Conservation (phyloP, 2,888 invertebrate species). For the Brenthis daphne region DNA sequence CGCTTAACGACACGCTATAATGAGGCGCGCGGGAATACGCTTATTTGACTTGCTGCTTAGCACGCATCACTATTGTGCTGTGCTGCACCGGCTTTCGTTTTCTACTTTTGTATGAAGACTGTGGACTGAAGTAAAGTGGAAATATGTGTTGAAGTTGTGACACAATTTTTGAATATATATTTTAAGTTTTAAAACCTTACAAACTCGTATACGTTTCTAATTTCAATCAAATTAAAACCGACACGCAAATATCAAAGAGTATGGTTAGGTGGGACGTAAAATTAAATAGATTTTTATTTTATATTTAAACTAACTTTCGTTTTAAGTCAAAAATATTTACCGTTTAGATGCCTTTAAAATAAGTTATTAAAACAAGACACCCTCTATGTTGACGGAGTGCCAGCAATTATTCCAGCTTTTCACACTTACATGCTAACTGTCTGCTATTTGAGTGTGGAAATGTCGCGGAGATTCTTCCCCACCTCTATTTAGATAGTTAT, state of each 20-base stretch:
- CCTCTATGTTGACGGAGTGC: constrained; percentile 51
- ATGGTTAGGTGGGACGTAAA: too few relatives aligned
- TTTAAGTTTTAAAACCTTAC: too few relatives aligned
- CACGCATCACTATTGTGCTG: constrained; percentile 7
- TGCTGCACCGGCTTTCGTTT: constrained; percentile 17
- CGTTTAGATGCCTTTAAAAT: constrained; percentile 1
- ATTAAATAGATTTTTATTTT: too few relatives aligned
- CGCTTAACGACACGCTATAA: constrained; percentile 77
- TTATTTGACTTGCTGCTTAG: constrained; percentile 65
- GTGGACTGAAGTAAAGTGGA: background rate
- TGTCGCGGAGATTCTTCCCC: constrained; percentile 55
- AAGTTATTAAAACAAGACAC: constrained; percentile 4
- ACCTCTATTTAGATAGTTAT: constrained; percentile 38
- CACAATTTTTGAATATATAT: too few relatives aligned
- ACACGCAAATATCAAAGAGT: too few relatives aligned
- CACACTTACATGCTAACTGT: constrained; percentile 72
- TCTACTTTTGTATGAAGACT: constrained; percentile 2
- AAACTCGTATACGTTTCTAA: too few relatives aligned
- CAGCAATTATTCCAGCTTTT: constrained; percentile 74
- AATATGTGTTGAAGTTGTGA: too few relatives aligned
- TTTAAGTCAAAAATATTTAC: too few relatives aligned
- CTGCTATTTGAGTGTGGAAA: constrained; percentile 59
- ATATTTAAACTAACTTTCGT: too few relatives aligned
- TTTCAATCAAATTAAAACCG: too few relatives aligned
- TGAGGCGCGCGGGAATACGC: constrained; percentile 57